Evolutionary conservation across 2,113 vertebrate species (phyloP).

Genomic region (Bufo bufo): DNA sequence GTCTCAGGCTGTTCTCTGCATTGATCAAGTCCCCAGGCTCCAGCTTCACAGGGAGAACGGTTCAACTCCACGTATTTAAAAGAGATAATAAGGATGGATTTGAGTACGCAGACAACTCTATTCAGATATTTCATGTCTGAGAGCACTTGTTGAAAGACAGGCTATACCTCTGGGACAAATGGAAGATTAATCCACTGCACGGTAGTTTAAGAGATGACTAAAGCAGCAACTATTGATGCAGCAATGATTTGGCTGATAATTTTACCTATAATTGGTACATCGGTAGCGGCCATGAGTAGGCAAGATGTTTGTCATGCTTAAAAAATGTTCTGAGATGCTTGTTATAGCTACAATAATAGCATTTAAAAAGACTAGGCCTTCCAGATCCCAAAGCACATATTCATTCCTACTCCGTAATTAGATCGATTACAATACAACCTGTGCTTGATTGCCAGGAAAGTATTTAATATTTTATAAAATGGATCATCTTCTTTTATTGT

Average conservation of each 20-base stretch:
- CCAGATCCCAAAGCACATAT: background rate
- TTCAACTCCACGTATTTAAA: conserved; percentile 15
- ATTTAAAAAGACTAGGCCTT: background rate
- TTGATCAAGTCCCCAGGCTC: conserved; percentile 10
- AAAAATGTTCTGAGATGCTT: background rate
- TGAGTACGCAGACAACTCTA: background rate
- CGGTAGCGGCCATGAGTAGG: background rate
- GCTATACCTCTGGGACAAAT: background rate
- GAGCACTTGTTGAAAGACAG: conserved; percentile 1
- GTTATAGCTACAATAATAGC: background rate
- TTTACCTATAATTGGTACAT: background rate
- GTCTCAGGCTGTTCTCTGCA: background rate
- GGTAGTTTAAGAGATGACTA: background rate
- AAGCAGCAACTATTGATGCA: background rate
- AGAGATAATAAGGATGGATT: conserved; percentile 17
- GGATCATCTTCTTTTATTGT: no score
- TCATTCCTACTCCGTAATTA: no score
- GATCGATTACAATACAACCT: no score
- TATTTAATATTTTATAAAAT: no score
- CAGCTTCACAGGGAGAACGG: conserved; percentile 10
- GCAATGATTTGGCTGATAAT: background rate
- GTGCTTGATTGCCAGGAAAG: no score
- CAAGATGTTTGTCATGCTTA: background rate
- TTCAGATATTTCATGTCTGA: conserved; percentile 9
- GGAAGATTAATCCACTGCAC: background rate